Evolutionary conservation across 2,797 vertebrate genomes (phyloP).

Genomic region (Etheostoma perlongum): DNA sequence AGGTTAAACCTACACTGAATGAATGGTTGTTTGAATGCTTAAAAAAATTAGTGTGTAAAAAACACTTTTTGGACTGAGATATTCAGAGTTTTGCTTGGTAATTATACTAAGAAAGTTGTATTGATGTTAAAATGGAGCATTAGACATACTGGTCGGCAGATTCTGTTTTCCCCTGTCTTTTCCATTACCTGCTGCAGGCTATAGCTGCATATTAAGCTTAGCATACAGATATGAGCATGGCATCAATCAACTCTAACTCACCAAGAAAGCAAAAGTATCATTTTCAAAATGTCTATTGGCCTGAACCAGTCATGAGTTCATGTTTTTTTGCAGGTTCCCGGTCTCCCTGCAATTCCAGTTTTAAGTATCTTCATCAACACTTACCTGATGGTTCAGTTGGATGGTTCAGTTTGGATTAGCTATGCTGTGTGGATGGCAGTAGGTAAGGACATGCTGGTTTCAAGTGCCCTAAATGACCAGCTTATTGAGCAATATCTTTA

Average conservation of each 20-base stretch:
- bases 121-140: not conserved
- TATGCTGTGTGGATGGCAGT: conserved; percentile 68
- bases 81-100: not conserved
- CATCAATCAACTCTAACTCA: too few species aligned
- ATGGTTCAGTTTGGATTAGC: conserved; percentile 68
- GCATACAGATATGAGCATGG: not conserved
- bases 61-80: not conserved
- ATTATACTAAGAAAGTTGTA: not conserved
- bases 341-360: conserved; percentile 52
- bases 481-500: not conserved
- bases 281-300: not conserved
- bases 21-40: not conserved
- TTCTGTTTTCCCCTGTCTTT: too few species aligned
- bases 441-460: conserved; percentile 17
- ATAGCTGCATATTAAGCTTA: not conserved
- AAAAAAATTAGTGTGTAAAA: not conserved
- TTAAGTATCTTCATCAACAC: conserved; percentile 73
- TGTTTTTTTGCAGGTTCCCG: conserved; percentile 48
- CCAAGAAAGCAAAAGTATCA: too few species aligned
- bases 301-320: too few species aligned
- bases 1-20: not conserved
- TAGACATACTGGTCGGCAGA: not conserved
- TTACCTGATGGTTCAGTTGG: conserved; percentile 76
- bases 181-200: not conserved
- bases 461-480: not conserved